Evolutionary conservation across 2,888 invertebrate genomes (phyloP), one percentile per base, ranked within the genome.

Genomic region (Harpagoxenus sublaevis): DNA sequence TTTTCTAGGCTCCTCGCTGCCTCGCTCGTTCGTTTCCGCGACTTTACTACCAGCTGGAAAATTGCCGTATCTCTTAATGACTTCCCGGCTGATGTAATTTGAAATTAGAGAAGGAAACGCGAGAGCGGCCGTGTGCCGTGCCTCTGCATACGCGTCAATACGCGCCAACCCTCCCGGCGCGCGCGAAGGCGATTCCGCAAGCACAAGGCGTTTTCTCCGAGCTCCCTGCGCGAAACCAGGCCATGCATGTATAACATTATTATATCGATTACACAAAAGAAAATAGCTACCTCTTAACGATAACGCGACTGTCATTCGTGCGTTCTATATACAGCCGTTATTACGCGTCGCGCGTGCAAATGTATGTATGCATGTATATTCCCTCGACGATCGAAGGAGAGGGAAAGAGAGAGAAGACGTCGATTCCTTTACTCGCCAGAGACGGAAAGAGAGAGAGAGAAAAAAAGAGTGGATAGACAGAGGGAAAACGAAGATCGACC

Each of bases 191-290:
- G 48, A 81, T 81, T 35, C 60, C 74, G 15, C 65, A 81, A 81
- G 79, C 74, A 28, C 65, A 81, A 81, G 79, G 79, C 60, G 79
- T 35, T 71, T 73, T 81, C 53, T 48, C 53, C 60, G 48, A 71
- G 71, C 63, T 65, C 63, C 65, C 77, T 73, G 60, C 48, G 60
- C 48, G 60, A 81, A 73, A 73, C 73, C 79, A 81, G 79, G 79
- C 79, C 79, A 81, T 79, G 73, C 79, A 73, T 73, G 74, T 81
- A 60, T 81, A 81, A 81, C 60, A 81, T 81, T 81, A 81, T 81
- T 81, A 81, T 81, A 81, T 81, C 79, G 79, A 81, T 81, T 81
- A 81, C 74, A 81, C 79, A 81, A 81, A 81, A 81, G 79, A 81
- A 81, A 81, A 81, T 81, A 81, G 73, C 74, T 81, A 57, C 73